phyloP scores from a whole-genome alignment of 1,140 invertebrate species.

The Brachionus paranguensis region DNA sequence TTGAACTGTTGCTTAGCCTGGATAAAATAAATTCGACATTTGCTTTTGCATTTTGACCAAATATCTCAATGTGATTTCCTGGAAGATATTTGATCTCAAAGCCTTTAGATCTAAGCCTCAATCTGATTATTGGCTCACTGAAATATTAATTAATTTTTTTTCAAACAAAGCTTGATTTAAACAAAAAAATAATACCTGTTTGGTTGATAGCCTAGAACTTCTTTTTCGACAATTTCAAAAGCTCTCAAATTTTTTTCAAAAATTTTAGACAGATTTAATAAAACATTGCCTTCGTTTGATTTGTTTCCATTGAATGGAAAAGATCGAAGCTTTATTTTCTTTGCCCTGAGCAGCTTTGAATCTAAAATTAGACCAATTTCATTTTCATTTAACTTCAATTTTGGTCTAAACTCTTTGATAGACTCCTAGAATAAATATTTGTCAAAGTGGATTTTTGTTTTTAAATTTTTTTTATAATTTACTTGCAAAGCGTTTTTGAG shows the following conservation, averaged over 20 bases:
- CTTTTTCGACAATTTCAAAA: constrained; percentile 6
- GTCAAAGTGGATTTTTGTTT: background rate
- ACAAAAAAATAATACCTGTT: constrained; percentile 54
- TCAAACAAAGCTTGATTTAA: too few relatives aligned
- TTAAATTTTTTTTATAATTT: background rate
- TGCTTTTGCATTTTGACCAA: constrained; percentile 71
- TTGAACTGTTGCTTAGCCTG: constrained; percentile 63
- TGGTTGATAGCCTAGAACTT: constrained; percentile 49
- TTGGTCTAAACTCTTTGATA: background rate
- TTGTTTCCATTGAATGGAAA: background rate
- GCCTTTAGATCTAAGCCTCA: constrained; percentile 56
- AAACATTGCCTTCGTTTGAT: background rate
- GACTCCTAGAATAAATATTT: background rate
- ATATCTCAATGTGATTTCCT: constrained; percentile 86
- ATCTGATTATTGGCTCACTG: constrained; percentile 63
- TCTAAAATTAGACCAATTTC: background rate
- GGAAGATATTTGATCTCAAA: constrained; percentile 65
- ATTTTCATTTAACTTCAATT: background rate
- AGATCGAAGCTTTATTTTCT: background rate
- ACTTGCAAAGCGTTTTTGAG: background rate
- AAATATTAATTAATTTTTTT: too few relatives aligned
- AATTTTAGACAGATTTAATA: background rate
- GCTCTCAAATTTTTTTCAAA: background rate
- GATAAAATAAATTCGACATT: constrained; percentile 73
- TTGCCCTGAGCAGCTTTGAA: background rate